A percentile compares a stretch with the other conserved stretches of the same genome.
Conservation (phyloP, 2,113 vertebrate genomes). For the Danionella cerebrum region DNA sequence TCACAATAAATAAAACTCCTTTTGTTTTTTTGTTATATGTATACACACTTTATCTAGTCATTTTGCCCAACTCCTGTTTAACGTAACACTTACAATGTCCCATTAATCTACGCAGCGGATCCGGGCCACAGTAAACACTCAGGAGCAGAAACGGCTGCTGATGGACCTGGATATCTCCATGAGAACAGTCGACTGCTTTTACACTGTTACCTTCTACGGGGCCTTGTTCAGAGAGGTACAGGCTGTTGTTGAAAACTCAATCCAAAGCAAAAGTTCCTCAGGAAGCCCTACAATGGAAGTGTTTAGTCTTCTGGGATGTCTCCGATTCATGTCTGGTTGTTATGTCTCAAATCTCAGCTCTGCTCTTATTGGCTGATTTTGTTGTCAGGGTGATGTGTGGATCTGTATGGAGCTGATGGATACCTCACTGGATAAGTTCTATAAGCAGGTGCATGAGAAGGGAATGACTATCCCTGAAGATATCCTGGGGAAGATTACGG, state of each 20-base stretch:
- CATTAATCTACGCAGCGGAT: constrained; percentile 57
- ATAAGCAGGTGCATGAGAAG: constrained; percentile 93
- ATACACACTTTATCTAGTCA: too few relatives aligned
- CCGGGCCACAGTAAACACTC: constrained; percentile 90
- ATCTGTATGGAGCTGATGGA: constrained; percentile 99
- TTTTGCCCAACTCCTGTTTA: too few relatives aligned
- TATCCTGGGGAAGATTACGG: constrained; percentile 91
- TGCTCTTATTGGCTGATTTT: not conserved
- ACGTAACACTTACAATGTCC: not conserved
- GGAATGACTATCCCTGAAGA: constrained; percentile 86
- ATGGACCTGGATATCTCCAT: constrained; percentile 97
- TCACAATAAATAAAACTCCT: too few relatives aligned
- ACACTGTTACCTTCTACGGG: constrained; percentile 91
- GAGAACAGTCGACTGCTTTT: constrained; percentile 92
- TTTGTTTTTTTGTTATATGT: too few relatives aligned
- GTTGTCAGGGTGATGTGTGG: constrained; percentile 87
- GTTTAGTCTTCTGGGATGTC: constrained; percentile 7
- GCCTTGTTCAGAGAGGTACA: constrained; percentile 91
- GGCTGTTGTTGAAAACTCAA: not conserved
- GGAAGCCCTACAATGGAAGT: constrained; percentile 11
- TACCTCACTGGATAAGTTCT: constrained; percentile 95
- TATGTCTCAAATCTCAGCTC: not conserved
- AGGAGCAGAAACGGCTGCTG: constrained; percentile 91
- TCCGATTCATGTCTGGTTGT: not conserved
- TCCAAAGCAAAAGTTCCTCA: not conserved